Conservation (phyloP, 2,797 vertebrate species). For the Heteromormyrus szaboi region DNA sequence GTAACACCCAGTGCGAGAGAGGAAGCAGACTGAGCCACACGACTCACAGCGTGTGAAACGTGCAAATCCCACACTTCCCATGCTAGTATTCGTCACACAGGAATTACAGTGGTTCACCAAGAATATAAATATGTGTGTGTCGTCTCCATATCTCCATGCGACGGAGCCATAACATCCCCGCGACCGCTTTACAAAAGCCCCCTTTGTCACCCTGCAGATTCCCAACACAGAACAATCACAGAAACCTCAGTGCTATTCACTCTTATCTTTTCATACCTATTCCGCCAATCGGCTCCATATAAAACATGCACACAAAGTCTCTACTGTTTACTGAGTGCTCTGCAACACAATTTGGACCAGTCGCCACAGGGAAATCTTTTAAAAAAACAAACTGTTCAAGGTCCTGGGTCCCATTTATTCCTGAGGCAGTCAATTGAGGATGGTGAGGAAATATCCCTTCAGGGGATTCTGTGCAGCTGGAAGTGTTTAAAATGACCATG, state of each 20-base stretch:
- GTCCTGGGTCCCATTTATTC: neutral
- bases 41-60: constrained; percentile 23
- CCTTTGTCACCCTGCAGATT: neutral
- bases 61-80: constrained; percentile 15
- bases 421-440: neutral
- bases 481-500: neutral
- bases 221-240: constrained; percentile 11
- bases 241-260: constrained; percentile 9
- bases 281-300: constrained; percentile 27
- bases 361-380: constrained; percentile 46
- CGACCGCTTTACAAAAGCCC: neutral
- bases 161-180: neutral
- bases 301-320: constrained; percentile 25
- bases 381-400: neutral
- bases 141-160: neutral
- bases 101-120: neutral
- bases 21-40: constrained; percentile 21
- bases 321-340: constrained; percentile 31
- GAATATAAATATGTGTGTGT: constrained; percentile 15
- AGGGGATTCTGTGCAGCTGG: neutral
- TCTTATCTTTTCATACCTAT: constrained; percentile 25
- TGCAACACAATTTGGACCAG: constrained; percentile 36
- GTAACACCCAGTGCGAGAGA: neutral
- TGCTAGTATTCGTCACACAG: constrained; percentile 19
- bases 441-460: neutral